phyloP scores from a whole-genome alignment of 2,113 vertebrate genomes.

The Oncorhynchus keta region DNA sequence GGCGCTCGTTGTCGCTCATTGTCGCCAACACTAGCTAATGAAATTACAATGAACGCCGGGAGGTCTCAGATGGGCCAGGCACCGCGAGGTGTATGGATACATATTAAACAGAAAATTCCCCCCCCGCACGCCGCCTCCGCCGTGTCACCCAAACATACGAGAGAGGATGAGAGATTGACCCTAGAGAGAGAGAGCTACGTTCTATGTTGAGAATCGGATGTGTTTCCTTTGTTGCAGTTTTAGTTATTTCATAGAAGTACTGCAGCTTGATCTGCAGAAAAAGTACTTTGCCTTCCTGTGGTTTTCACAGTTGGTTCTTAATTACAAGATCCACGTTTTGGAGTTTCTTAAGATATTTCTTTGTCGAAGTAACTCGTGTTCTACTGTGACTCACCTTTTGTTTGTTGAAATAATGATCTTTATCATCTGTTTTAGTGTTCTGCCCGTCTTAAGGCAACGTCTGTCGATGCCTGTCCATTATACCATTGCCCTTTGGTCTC shows the following conservation, averaged over 20 bases:
- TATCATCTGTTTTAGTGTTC: too few relatives aligned
- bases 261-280: background rate
- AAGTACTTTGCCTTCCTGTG: too few relatives aligned
- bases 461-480: too few relatives aligned
- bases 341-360: too few relatives aligned
- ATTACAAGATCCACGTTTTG: too few relatives aligned
- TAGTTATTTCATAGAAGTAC: background rate
- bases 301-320: too few relatives aligned
- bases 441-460: too few relatives aligned
- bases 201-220: background rate
- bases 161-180: background rate
- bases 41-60: conserved; percentile 66
- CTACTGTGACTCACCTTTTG: background rate
- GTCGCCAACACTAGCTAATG: conserved; percentile 60
- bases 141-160: background rate
- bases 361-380: background rate
- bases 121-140: background rate
- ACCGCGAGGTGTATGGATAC: conserved; percentile 26
- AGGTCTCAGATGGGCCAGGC: conserved; percentile 49
- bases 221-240: background rate
- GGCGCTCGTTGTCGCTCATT: conserved; percentile 36
- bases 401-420: too few relatives aligned
- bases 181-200: background rate
- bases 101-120: conserved; percentile 25
- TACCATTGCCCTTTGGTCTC: too few relatives aligned